Evolutionary conservation across 1,140 invertebrate species (phyloP).

Genomic region (Aphidius gifuensis): DNA sequence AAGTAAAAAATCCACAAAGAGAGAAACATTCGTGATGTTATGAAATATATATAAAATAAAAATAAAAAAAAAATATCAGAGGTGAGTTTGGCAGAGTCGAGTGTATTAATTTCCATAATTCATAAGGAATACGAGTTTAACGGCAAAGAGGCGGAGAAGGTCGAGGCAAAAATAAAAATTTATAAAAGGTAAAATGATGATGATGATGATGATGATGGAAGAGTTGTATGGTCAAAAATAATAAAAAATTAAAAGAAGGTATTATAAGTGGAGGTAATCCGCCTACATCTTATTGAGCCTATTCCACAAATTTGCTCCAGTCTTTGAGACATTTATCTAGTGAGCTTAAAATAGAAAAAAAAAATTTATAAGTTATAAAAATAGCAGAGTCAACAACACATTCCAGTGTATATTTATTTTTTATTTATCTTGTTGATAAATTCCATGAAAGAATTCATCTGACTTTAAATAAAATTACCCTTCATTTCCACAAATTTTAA

Average conservation of each 20-base stretch:
- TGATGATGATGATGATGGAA: constrained; percentile 11
- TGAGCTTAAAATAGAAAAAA: neutral
- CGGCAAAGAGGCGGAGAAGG: constrained; percentile 19
- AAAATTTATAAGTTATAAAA: neutral
- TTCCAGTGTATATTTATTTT: too few relatives aligned
- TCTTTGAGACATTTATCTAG: too few relatives aligned
- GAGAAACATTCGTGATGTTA: constrained; percentile 6
- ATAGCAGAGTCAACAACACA: too few relatives aligned
- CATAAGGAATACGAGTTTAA: constrained; percentile 28
- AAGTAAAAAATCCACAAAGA: neutral
- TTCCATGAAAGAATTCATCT: too few relatives aligned
- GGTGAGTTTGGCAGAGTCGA: constrained; percentile 17
- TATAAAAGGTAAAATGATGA: constrained; percentile 1
- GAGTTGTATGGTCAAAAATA: neutral
- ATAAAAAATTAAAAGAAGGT: too few relatives aligned
- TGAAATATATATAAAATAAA: constrained; percentile 3
- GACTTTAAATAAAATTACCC: too few relatives aligned
- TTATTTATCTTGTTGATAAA: too few relatives aligned
- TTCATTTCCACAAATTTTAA: too few relatives aligned
- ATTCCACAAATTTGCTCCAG: constrained; percentile 12
- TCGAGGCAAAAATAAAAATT: constrained; percentile 13
- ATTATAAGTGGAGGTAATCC: neutral
- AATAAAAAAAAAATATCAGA: constrained; percentile 2
- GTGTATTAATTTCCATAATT: constrained; percentile 34
- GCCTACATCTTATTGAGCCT: neutral